These are phyloP conservation scores for Benitochromis conjunctus DNA, from an alignment of 2,113 vertebrate genomes.

Conservation along the genomic window DNA sequence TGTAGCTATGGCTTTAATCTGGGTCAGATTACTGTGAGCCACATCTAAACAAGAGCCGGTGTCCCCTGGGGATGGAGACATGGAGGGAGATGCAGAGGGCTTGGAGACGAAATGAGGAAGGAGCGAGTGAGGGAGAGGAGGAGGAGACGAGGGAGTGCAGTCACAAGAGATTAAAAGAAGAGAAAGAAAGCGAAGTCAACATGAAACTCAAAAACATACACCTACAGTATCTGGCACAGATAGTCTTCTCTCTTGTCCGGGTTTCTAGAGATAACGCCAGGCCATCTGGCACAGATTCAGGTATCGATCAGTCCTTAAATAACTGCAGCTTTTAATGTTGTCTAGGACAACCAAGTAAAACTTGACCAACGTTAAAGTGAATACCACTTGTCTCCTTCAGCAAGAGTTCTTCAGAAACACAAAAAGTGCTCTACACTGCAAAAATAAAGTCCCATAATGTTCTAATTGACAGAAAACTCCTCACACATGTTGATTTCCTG, in stretches of 20 bases:
- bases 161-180: neutral
- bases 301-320: neutral
- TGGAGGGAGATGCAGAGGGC: neutral
- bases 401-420: neutral
- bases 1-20: slow-evolving; percentile 44
- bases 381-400: neutral
- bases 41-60: slow-evolving; percentile 6
- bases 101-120: neutral
- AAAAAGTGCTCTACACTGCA: neutral
- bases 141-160: neutral
- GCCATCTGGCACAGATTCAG: neutral
- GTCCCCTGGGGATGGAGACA: neutral
- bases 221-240: neutral
- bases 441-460: no score
- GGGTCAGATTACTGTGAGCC: slow-evolving; percentile 40
- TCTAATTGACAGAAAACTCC: neutral
- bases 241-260: neutral
- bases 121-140: neutral
- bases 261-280: neutral
- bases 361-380: neutral
- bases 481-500: neutral
- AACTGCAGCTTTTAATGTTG: neutral
- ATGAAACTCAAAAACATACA: neutral
- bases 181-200: neutral
- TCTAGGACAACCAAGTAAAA: neutral